Evolutionary conservation across 2,113 vertebrate genomes (phyloP), one percentile per base, ranked within the genome.

Genomic region (Takifugu bimaculatus): DNA sequence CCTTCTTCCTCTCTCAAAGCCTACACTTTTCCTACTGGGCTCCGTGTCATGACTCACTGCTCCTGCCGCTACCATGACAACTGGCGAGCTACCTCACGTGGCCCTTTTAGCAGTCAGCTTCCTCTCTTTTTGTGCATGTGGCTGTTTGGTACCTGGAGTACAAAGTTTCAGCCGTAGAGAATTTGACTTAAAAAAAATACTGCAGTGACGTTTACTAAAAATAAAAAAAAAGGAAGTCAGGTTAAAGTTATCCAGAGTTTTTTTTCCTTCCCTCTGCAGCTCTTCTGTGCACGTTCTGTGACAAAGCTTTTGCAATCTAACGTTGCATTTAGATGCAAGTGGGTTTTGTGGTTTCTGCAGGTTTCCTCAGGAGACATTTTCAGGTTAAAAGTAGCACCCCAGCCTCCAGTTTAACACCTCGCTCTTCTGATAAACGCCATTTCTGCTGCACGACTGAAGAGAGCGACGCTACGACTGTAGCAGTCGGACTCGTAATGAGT

Each of bases 311-410:
- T 70, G 69, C 61, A 75, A 60, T 72, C 66, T 63, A 69, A 59
- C 58, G 67, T 13, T 12, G 73, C 77, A 60, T 85, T 82, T 74
- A 84, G 71, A 78, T 85, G 82, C 82, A 75, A 54, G 50, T 79
- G 72, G 70, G 69, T 78, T 61, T 75, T 88, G 88, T 88, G 87
- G 88, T 84, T 91, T 88, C 70, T 91, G 86, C 87, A 88, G 72
- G 73, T 86, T 89, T 89, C 87, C 87, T 88, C 74, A 84, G 53
- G 50, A 75, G 79, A 61, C 63, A 66, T 56, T 63, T 47, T 59
- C 13, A 65, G 11, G 66, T 75, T 77, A 63, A 70, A 70, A 74
- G 57, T 64, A 42, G 5, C 54, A 29, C 25, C 39, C 59, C 25
- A 47, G 44, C 62, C 27, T 3, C 20, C 26, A 29, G 35, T 50